Evolutionary conservation across 2,113 vertebrate genomes (phyloP).

Genomic region (rat (Rattus norvegicus)): GRCr8 NC_086019.1:162914501-162915000

Average conservation of each 20-base stretch:
- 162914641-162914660: not conserved
- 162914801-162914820: not conserved
- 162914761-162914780: not conserved
- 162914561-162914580: not conserved
- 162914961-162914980: not conserved
- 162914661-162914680: not conserved
- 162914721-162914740: not conserved
- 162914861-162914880: not conserved
- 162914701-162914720: not conserved
- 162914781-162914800: not conserved
- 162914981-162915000: not conserved
- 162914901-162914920: not conserved
- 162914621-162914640: not conserved
- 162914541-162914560: not conserved
- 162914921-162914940: not conserved
- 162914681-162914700: not conserved
- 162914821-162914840: not conserved
- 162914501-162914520: not conserved
- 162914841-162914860: not conserved
- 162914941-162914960: not conserved
- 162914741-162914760: not conserved
- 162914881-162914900: not conserved
- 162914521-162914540: not conserved
- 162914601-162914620: not conserved
- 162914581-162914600: not conserved